These are phyloP conservation scores for Siderastrea radians DNA, from an alignment of 92 coral and sea anemone species.

Conservation along the genomic window DNA sequence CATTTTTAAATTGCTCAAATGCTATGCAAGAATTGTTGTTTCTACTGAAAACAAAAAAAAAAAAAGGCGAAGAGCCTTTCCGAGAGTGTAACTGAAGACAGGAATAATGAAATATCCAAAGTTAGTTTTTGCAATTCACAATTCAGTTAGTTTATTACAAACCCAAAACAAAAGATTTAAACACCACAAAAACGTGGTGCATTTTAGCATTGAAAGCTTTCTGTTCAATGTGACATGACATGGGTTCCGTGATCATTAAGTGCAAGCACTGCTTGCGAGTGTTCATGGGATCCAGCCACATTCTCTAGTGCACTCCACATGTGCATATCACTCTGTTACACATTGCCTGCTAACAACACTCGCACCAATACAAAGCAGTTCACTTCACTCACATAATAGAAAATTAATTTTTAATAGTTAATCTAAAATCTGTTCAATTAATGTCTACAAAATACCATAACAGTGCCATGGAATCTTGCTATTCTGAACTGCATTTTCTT, in stretches of 20 bases:
- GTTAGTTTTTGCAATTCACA: not conserved
- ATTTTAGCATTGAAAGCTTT: not conserved
- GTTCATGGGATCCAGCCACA: constrained; percentile 43
- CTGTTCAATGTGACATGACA: constrained; percentile 2
- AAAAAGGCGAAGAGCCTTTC: not conserved
- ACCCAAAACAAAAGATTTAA: not conserved
- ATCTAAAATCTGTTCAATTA: not conserved
- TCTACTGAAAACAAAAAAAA: not conserved
- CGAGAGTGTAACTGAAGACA: not conserved
- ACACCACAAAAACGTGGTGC: constrained; percentile 21
- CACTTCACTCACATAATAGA: not conserved
- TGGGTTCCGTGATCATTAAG: constrained; percentile 2
- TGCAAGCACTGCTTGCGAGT: constrained; percentile 56
- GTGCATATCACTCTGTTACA: constrained; percentile 5
- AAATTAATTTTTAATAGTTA: constrained; percentile 1
- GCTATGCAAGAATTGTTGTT: not conserved
- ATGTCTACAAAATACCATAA: constrained; percentile 21
- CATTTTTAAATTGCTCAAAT: not conserved
- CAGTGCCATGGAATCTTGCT: not conserved
- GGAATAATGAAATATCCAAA: not conserved
- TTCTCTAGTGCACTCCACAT: constrained; percentile 24
- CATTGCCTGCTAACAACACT: constrained; percentile 9
- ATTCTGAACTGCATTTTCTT: not conserved
- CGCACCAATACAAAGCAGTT: not conserved
- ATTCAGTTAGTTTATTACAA: not conserved